These are phyloP conservation scores for Andrena fulva DNA, from an alignment of 2,888 invertebrate species.

Conservation along the genomic window DNA sequence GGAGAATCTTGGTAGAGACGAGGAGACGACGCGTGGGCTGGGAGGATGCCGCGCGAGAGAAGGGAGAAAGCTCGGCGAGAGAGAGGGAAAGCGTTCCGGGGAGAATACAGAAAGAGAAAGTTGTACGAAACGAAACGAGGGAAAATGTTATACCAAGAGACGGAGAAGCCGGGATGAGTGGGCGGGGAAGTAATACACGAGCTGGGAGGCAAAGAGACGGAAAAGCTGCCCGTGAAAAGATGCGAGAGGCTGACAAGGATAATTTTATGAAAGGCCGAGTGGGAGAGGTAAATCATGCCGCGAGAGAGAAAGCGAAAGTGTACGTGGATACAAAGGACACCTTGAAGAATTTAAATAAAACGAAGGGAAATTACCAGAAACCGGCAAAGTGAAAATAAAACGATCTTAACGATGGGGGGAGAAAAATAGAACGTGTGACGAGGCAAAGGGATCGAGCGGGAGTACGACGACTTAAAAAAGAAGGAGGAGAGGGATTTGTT, in stretches of 20 bases:
- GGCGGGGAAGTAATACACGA: not conserved
- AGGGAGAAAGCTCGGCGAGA: not conserved
- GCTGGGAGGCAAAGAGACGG: not conserved
- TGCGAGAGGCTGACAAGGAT: conserved; percentile 3
- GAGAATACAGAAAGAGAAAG: conserved; percentile 37
- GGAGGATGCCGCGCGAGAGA: not conserved
- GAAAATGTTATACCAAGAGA: not conserved
- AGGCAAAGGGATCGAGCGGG: not conserved
- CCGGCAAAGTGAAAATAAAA: not conserved
- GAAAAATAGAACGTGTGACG: not conserved
- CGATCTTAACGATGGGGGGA: not conserved
- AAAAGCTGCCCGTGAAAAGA: conserved; percentile 2
- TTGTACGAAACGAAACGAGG: conserved; percentile 14
- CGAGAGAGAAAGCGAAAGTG: conserved; percentile 5
- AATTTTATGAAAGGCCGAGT: conserved; percentile 12
- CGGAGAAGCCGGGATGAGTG: not conserved
- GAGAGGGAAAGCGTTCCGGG: not conserved
- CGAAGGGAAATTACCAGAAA: not conserved
- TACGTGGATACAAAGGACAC: not conserved
- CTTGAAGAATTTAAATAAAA: not conserved
- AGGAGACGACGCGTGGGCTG: not conserved
- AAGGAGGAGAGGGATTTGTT: not conserved
- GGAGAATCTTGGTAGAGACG: not conserved
- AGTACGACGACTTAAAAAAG: not conserved
- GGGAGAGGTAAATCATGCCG: conserved; percentile 10